These are phyloP conservation scores for Trichogramma pretiosum DNA, from an alignment of 1,140 invertebrate species.

Conservation along the genomic window DNA sequence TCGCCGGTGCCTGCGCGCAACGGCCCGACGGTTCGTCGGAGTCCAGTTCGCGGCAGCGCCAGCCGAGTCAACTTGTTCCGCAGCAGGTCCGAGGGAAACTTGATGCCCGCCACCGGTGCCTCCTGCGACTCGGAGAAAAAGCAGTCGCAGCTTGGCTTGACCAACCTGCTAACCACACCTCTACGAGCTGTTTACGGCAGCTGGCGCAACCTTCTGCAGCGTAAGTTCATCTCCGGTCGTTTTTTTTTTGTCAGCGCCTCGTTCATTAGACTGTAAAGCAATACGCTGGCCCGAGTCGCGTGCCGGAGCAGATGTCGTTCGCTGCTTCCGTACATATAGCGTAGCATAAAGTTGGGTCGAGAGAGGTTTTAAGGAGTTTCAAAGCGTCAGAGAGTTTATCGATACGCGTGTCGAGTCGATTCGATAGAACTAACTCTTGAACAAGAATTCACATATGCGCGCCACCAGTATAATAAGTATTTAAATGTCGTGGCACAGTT, in stretches of 20 bases:
- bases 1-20: constrained; percentile 1
- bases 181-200: constrained; percentile 44
- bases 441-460: too few relatives aligned
- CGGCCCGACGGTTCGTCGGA: neutral
- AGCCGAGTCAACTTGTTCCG: constrained; percentile 32
- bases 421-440: too few relatives aligned
- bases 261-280: too few relatives aligned
- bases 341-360: too few relatives aligned
- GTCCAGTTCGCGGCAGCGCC: constrained; percentile 8
- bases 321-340: too few relatives aligned
- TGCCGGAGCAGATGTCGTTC: too few relatives aligned
- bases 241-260: neutral
- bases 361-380: too few relatives aligned
- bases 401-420: too few relatives aligned
- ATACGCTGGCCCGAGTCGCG: too few relatives aligned
- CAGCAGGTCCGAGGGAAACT: constrained; percentile 43
- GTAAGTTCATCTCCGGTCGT: constrained; percentile 39
- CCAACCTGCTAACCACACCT: constrained; percentile 25
- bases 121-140: neutral
- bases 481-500: too few relatives aligned
- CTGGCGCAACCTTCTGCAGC: constrained; percentile 46
- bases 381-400: too few relatives aligned
- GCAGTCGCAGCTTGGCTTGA: neutral
- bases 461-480: too few relatives aligned
- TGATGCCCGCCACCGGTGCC: constrained; percentile 18